Evolutionary conservation across 2,113 vertebrate genomes (phyloP).

Genomic region (Cichladusa arquata): DNA sequence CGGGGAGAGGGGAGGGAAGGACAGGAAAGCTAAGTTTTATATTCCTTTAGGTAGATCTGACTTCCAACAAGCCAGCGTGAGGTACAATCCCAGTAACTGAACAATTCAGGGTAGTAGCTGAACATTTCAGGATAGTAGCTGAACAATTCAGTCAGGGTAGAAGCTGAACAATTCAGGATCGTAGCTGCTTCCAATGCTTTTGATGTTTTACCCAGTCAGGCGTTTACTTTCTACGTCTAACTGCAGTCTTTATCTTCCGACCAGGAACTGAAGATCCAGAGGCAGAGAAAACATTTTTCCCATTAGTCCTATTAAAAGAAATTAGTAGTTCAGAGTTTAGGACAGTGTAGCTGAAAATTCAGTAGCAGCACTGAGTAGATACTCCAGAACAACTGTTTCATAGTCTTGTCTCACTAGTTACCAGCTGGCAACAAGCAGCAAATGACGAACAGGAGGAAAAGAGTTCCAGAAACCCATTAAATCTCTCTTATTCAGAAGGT

Average conservation of each 20-base stretch:
- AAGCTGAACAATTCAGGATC: conserved; percentile 67
- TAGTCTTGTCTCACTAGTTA: conserved; percentile 17
- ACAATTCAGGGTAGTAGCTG: conserved; percentile 53
- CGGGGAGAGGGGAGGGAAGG: neutral
- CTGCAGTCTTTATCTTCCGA: conserved; percentile 94
- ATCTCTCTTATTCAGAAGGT: neutral
- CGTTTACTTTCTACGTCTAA: conserved; percentile 91
- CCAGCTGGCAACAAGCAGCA: conserved; percentile 3
- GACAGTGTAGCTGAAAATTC: neutral
- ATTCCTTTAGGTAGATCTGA: conserved; percentile 73
- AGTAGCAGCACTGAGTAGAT: conserved; percentile 28
- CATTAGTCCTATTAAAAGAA: conserved; percentile 75
- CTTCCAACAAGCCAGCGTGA: conserved; percentile 68
- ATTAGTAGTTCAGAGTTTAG: conserved; percentile 48
- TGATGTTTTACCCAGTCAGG: conserved; percentile 37
- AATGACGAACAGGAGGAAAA: neutral
- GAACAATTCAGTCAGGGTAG: conserved; percentile 65
- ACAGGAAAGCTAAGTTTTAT: conserved; percentile 58
- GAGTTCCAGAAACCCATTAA: conserved; percentile 17
- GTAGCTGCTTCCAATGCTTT: conserved; percentile 66
- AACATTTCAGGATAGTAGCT: conserved; percentile 64
- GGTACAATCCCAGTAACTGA: conserved; percentile 72
- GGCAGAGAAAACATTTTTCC: conserved; percentile 74
- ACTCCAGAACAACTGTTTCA: conserved; percentile 15
- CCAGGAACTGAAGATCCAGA: conserved; percentile 79